Evolutionary conservation across 2,888 invertebrate genomes (phyloP).

Genomic region (Diadegma fenestrale): DNA sequence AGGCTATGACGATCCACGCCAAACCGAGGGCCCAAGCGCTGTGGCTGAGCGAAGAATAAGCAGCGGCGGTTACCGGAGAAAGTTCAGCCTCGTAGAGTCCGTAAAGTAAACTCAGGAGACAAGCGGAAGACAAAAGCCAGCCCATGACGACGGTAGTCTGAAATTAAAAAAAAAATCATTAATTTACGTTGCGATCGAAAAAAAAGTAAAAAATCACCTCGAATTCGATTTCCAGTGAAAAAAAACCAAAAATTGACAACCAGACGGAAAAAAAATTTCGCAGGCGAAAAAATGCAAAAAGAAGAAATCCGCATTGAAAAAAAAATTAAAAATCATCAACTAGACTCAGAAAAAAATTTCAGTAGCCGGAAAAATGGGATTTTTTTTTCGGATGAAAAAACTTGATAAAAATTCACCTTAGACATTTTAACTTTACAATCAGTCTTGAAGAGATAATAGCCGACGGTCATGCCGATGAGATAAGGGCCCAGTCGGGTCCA

Average conservation of each 20-base stretch:
- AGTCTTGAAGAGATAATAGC: conserved; percentile 93
- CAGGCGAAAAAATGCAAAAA: conserved; percentile 19
- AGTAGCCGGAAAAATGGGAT: too few species aligned
- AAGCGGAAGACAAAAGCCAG: conserved; percentile 89
- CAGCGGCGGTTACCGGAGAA: conserved; percentile 89
- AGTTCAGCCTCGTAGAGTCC: conserved; percentile 91
- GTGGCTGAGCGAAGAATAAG: conserved; percentile 93
- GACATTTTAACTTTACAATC: conserved; percentile 92
- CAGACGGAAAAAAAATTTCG: too few species aligned
- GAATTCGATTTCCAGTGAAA: too few species aligned
- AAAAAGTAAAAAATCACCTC: not conserved
- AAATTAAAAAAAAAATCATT: conserved; percentile 69
- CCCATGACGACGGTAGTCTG: conserved; percentile 89
- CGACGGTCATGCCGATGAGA: conserved; percentile 93
- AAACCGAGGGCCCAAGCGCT: conserved; percentile 93
- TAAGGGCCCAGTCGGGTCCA: conserved; percentile 95
- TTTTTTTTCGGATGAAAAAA: not conserved
- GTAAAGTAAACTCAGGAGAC: conserved; percentile 91
- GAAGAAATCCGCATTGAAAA: not conserved
- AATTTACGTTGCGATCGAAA: not conserved
- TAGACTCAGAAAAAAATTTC: not conserved
- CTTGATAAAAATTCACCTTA: conserved; percentile 85
- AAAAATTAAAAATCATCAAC: not conserved
- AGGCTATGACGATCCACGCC: conserved; percentile 94
- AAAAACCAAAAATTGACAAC: too few species aligned